phyloP scores from a whole-genome alignment of 2,888 invertebrate genomes.

The Caenorhabditis becei region DNA sequence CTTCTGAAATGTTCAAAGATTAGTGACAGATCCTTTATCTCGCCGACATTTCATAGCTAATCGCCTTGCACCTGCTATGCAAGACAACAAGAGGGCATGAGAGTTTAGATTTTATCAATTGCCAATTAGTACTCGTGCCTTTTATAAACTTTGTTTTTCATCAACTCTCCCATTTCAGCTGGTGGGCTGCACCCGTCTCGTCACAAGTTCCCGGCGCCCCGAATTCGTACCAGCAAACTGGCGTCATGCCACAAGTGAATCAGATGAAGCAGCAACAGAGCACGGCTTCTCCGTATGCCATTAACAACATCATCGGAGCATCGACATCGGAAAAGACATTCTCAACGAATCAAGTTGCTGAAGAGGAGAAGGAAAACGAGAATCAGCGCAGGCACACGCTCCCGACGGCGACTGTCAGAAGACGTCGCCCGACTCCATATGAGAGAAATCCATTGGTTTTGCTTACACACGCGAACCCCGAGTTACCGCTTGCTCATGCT shows the following conservation, averaged over 20 bases:
- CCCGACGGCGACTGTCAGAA: not conserved
- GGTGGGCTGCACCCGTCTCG: no score
- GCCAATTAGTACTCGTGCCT: no score
- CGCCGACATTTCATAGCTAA: no score
- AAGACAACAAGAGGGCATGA: no score
- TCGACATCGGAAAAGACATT: not conserved
- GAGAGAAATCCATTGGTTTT: not conserved
- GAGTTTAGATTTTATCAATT: no score
- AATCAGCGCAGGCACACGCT: slow-evolving; percentile 16
- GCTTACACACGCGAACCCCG: no score
- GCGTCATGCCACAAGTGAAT: not conserved
- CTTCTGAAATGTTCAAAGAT: no score
- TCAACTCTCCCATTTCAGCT: no score
- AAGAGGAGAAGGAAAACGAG: slow-evolving; percentile 29
- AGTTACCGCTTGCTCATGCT: no score
- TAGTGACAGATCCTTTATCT: no score
- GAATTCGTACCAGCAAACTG: not conserved
- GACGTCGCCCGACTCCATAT: not conserved
- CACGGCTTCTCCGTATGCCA: slow-evolving; percentile 26
- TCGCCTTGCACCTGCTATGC: no score
- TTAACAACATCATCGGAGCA: slow-evolving; percentile 24
- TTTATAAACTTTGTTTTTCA: no score
- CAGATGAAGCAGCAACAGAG: not conserved
- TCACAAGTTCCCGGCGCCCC: not conserved
- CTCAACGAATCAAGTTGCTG: not conserved